phyloP scores from a whole-genome alignment of 2,797 vertebrate species.

The Coreius guichenoti region DNA sequence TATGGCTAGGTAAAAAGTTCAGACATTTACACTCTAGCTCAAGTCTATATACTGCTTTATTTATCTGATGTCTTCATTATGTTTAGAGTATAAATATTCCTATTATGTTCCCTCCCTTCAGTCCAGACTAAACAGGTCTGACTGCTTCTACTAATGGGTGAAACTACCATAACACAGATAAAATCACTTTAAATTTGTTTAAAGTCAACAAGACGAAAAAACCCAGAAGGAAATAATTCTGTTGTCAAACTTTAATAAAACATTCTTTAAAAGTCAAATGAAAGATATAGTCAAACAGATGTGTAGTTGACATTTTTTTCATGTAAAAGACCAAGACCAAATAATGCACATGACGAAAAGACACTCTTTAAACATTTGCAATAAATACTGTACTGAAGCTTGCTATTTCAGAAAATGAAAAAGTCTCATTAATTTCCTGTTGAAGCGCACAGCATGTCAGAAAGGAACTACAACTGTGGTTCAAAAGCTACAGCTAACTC shows the following conservation, averaged over 20 bases:
- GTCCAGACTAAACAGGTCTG: not conserved
- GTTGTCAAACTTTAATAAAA: conserved; percentile 13
- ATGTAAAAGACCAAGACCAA: conserved; percentile 15
- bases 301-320: not conserved
- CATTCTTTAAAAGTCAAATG: not conserved
- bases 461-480: not conserved
- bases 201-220: not conserved
- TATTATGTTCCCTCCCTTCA: not conserved
- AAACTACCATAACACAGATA: not conserved
- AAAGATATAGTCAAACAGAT: not conserved
- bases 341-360: conserved; percentile 8
- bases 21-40: not conserved
- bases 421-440: not conserved
- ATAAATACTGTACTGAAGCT: conserved; percentile 22
- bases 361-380: conserved; percentile 32
- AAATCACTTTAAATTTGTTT: not conserved
- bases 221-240: not conserved
- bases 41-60: not conserved
- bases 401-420: not conserved
- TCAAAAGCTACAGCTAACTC: not conserved
- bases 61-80: not conserved
- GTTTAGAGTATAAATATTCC: not conserved
- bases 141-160: not conserved
- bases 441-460: not conserved
- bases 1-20: not conserved